Base-by-base conservation (phyloP, 1,140 invertebrate species). In the Schmidtea mediterranea region DNA sequence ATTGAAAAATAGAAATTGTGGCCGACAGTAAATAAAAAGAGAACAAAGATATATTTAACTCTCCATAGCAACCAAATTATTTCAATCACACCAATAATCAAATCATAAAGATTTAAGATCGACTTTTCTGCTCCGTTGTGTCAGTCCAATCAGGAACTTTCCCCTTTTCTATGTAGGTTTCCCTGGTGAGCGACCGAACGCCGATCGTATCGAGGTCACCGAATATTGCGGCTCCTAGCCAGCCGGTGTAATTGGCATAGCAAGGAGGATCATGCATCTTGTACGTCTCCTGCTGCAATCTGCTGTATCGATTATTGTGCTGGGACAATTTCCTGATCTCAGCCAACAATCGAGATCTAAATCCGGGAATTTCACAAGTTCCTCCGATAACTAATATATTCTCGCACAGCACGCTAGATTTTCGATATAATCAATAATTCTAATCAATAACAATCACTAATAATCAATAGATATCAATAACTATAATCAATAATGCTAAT, bases 331-430 rank as follows among this genome's bases (percentile, higher is more conserved):
- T 57, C 49, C 74, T 65, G n/a, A 86, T 60, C 63, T 89, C 82
- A 1, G 68, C 59, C 53, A 75, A 70, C 1, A 89, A 63, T 43
- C 82, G 70, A 36, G 75, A 68, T 54, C 75, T 72, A 53, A 89
- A 75, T 1, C 83, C 82, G 52, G 74, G 74, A 13, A 78, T 58
- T 74, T 82, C 80, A 0, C 73, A 61, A 5, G 79, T 81, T 12
- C 83, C 83, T 39, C 83, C 83, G 49, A 79, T 74, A 0, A 89
- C 59, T 19, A 87, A 62, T 53, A 89, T 75, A 61, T 80, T 84
- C 59, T 79, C 75, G 1, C 79, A 75, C 26, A 89, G 64, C 16
- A 67, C 59, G 36, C 69, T 68, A 32, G n/a, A n/a, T n/a, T n/a
- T n/a, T n/a, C n/a, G n/a, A n/a, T n/a, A n/a, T n/a, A n/a, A n/a